Evolutionary conservation across 2,797 vertebrate genomes (phyloP), one percentile per base, ranked within the genome.

Genomic region (Syngnathus acus): DNA sequence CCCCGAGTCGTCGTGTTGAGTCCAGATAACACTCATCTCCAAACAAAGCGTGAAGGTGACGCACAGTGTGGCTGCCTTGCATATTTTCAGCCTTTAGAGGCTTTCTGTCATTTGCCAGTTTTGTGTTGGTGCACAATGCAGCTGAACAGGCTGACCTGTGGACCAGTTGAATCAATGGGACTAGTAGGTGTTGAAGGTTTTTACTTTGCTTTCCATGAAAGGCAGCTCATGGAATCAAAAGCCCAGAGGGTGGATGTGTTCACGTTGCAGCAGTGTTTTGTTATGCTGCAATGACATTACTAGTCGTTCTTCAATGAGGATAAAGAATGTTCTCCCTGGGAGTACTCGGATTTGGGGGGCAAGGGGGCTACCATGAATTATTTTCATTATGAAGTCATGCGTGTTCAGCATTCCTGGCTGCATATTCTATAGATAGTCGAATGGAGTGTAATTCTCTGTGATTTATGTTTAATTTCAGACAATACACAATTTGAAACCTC

Each of bases 91-190:
- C 72, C 76, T 76, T 78, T 67, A 66, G 65, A 65, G 67, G 68
- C 50, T 47, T 62, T 54, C 63, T 82, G 72, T 82, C 72, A 81
- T 78, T 68, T 68, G 75, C 60, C 69, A 23, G 68, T 55, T 69
- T 80, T 59, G 9, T 73, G 73, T 81, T 72, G 39, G 39, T 13
- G 38, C 69, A 39, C 74, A 66, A 70, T 60, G 72, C 81, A 66
- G 39, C 68, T 74, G 73, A 78, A 72, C 72, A 53, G 77, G 21
- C 82, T 65, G 77, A 70, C 71, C 80, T 42, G 51, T 68, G 72
- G 86, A 67, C 79, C 83, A 87, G 85, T 87, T 88, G 86, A 85
- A 86, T 86, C 84, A 84, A 77, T 70, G 78, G 43, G 26, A 70
- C 55, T 78, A 78, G 66, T 78, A 78, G 67, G 66, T 62, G 43